phyloP scores from a whole-genome alignment of 2,888 invertebrate genomes.

The Linhomoeus sp. region DNA sequence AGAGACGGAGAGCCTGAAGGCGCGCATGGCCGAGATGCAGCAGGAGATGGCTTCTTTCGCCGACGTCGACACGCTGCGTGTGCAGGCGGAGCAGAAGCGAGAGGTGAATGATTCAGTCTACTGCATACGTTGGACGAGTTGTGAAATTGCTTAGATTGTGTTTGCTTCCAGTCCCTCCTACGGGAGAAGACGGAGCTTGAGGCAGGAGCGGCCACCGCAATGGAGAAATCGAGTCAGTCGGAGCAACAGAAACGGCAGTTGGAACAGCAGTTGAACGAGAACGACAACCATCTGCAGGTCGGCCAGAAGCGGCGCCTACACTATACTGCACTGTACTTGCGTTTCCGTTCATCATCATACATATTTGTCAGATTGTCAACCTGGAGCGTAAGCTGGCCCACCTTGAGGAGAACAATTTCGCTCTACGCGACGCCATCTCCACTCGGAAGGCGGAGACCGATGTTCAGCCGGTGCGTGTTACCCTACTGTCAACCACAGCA shows the following conservation, averaged over 20 bases:
- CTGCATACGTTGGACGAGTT: background rate
- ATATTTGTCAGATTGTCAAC: constrained; percentile 41
- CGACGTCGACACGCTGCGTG: constrained; percentile 33
- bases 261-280: constrained; percentile 44
- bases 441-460: constrained; percentile 47
- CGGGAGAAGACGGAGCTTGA: constrained; percentile 35
- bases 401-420: constrained; percentile 46
- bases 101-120: background rate
- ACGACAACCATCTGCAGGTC: constrained; percentile 38
- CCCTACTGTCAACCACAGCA: too few species aligned
- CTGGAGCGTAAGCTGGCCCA: constrained; percentile 49
- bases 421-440: constrained; percentile 46
- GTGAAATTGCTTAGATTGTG: background rate
- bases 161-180: constrained; percentile 28
- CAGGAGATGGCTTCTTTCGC: constrained; percentile 20
- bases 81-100: constrained; percentile 37
- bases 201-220: constrained; percentile 30
- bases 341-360: background rate
- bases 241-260: constrained; percentile 38
- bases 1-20: constrained; percentile 34
- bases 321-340: background rate
- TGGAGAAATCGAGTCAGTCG: constrained; percentile 37
- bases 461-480: constrained; percentile 43
- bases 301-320: background rate
- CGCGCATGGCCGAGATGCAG: constrained; percentile 36